These are phyloP conservation scores for Drosophila funebris DNA, from an alignment of 1,140 invertebrate species.

Conservation along the genomic window DNA sequence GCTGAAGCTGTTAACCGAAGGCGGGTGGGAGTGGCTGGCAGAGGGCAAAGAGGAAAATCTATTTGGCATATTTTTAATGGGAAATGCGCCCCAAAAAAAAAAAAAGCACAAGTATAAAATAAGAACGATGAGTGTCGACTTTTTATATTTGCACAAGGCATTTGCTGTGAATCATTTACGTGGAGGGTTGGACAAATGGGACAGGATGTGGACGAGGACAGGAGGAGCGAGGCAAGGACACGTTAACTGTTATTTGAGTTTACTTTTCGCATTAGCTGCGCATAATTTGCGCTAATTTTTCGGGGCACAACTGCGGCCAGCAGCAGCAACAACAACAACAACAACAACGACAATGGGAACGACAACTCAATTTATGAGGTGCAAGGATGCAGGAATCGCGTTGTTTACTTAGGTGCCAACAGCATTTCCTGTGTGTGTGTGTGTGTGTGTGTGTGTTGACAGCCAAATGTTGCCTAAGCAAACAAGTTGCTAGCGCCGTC, in stretches of 20 bases:
- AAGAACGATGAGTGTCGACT: slow-evolving; percentile 22
- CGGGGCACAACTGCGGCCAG: slow-evolving; percentile 39
- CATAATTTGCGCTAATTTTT: slow-evolving; percentile 81
- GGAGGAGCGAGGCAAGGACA: slow-evolving; percentile 4
- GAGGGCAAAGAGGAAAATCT: not conserved
- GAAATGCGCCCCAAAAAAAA: slow-evolving; percentile 2
- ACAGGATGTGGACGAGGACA: not conserved
- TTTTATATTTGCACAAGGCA: slow-evolving; percentile 43
- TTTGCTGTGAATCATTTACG: slow-evolving; percentile 23
- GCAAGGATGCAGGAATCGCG: slow-evolving; percentile 5
- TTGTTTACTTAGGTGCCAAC: slow-evolving; percentile 48
- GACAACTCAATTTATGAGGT: slow-evolving; percentile 60
- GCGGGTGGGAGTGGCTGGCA: not conserved
- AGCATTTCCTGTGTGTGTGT: not conserved
- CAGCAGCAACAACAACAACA: slow-evolving; percentile 22
- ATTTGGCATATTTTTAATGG: not conserved
- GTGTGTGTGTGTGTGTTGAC: slow-evolving; percentile 46
- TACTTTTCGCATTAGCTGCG: slow-evolving; percentile 68
- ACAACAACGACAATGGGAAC: slow-evolving; percentile 21
- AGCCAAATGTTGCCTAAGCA: slow-evolving; percentile 54
- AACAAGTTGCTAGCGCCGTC: slow-evolving; percentile 62
- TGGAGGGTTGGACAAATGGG: slow-evolving; percentile 13
- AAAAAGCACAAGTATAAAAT: not conserved
- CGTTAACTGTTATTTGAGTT: slow-evolving; percentile 47
- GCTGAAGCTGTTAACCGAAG: too few species aligned